Evolutionary conservation across 2,113 vertebrate genomes (phyloP).

Genomic region (Actenoides lindsayi): DNA sequence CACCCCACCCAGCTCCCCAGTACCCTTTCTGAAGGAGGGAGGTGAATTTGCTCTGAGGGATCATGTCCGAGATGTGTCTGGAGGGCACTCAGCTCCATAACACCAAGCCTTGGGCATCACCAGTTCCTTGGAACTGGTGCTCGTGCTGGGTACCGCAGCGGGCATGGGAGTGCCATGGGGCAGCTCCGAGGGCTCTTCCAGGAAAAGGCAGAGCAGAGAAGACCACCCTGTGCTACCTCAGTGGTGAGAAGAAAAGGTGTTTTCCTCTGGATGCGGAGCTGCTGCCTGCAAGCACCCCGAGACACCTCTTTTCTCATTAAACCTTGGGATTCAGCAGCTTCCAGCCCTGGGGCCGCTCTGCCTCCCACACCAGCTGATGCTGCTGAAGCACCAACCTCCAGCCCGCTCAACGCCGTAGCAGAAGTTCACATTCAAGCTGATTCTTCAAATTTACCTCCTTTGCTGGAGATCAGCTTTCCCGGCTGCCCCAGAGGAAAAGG

Average conservation of each 20-base stretch:
- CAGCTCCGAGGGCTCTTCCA: neutral
- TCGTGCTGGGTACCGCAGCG: neutral
- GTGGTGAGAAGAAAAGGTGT: neutral
- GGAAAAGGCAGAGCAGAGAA: neutral
- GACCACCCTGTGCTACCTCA: neutral
- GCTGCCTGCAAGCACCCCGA: neutral
- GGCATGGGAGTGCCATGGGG: fast-evolving
- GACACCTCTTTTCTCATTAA: neutral
- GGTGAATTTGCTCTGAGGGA: neutral
- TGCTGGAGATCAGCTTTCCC: conserved; percentile 16
- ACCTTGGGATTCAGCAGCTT: neutral
- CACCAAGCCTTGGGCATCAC: neutral
- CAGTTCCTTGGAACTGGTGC: neutral
- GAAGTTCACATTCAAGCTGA: neutral
- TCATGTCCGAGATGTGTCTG: neutral
- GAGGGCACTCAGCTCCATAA: fast-evolving
- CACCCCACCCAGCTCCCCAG: fast-evolving
- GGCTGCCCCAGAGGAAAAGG: neutral
- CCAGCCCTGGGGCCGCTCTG: neutral
- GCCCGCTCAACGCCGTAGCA: fast-evolving
- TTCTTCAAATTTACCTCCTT: conserved; percentile 6
- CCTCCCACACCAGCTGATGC: neutral
- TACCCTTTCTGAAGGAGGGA: neutral
- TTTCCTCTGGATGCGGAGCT: neutral
- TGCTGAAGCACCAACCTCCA: neutral